Evolutionary conservation across 2,888 invertebrate species (phyloP).

Genomic region (Plemyria rubiginata): DNA sequence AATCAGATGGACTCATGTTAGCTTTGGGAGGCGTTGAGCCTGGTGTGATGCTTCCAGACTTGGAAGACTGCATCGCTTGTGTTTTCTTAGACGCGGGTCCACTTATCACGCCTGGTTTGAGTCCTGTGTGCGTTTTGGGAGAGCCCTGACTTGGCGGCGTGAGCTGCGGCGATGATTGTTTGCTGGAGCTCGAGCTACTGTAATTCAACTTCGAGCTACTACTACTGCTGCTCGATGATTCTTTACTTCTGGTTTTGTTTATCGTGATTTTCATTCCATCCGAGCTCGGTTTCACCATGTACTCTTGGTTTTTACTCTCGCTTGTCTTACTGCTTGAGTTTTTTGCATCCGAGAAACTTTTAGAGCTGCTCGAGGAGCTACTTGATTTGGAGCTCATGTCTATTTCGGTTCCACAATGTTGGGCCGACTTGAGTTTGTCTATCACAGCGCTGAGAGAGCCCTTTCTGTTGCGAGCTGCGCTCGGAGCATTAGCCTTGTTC

Average conservation of each 20-base stretch:
- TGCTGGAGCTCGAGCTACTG: slow-evolving; percentile 73
- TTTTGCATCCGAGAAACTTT: slow-evolving; percentile 80
- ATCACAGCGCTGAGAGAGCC: slow-evolving; percentile 93
- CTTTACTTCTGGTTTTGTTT: slow-evolving; percentile 93
- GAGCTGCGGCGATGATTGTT: slow-evolving; percentile 77
- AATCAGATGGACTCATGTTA: slow-evolving; percentile 72
- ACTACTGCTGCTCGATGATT: slow-evolving; percentile 82
- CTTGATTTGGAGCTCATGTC: slow-evolving; percentile 78
- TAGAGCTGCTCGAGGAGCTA: slow-evolving; percentile 70
- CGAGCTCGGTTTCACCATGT: slow-evolving; percentile 95
- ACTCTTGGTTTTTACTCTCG: slow-evolving; percentile 90
- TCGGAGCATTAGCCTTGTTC: slow-evolving; percentile 85
- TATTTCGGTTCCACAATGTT: slow-evolving; percentile 86
- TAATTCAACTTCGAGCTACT: slow-evolving; percentile 76
- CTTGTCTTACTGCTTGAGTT: slow-evolving; percentile 66
- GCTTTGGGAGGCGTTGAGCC: slow-evolving; percentile 78
- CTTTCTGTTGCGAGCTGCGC: slow-evolving; percentile 88
- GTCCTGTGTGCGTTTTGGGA: slow-evolving; percentile 91
- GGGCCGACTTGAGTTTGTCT: slow-evolving; percentile 92
- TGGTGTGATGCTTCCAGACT: slow-evolving; percentile 66
- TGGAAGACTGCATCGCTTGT: slow-evolving; percentile 85
- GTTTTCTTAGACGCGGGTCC: slow-evolving; percentile 94
- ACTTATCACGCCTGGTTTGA: slow-evolving; percentile 93
- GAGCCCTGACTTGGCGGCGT: slow-evolving; percentile 86
- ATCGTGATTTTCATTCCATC: slow-evolving; percentile 97